Base-by-base conservation (phyloP, 1,140 invertebrate genomes). In the Aphelinus certus region DNA sequence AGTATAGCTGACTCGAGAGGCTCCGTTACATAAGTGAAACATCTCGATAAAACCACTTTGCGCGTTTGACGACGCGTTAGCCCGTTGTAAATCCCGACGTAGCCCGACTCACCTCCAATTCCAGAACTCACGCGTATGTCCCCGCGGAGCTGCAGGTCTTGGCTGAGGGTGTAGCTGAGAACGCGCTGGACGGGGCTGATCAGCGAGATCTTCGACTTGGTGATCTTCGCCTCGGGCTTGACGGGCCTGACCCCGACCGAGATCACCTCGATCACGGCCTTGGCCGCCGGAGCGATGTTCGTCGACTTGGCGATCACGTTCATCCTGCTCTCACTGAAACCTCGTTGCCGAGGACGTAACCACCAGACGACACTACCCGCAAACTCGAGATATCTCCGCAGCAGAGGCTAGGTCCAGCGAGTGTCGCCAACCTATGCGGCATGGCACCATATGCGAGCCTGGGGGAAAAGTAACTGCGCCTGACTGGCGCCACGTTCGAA, bases 251-350 rank as follows among this genome's bases (percentile, higher is more conserved):
- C 75, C 43, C 90, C 90, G 79, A 88, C 89, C 10, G 90, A 86
- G 45, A 93, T 86, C 4, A 89, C 89, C 76, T 89, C 89, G n/a
- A 88, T 87, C 7, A 89, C 85, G 43, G 90, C 90, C 73, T 90
- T 90, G 67, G 91, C 86, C 78, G 90, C 91, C 64, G 92, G 90
- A 56, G 90, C 85, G 68, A 92, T 83, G 73, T 87, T 89, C 60
- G 89, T 86, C 76, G 91, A 92, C 79, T 91, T 91, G 64, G 91
- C 86, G 64, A 92, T 91, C 51, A 91, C 90, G 87, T 91, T 93
- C 89, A 93, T 93, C 81, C 83, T 86, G 75, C 68, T 82, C 83
- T 86, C 75, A 69, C 57, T 43, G 46, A 67, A 77, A 46, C 75
- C 45, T 70, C 65, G 65, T 7, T 60, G 62, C 58, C n/a, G 42